phyloP scores from a whole-genome alignment of 2,797 vertebrate species.

The Chaetodon trifasciatus region DNA sequence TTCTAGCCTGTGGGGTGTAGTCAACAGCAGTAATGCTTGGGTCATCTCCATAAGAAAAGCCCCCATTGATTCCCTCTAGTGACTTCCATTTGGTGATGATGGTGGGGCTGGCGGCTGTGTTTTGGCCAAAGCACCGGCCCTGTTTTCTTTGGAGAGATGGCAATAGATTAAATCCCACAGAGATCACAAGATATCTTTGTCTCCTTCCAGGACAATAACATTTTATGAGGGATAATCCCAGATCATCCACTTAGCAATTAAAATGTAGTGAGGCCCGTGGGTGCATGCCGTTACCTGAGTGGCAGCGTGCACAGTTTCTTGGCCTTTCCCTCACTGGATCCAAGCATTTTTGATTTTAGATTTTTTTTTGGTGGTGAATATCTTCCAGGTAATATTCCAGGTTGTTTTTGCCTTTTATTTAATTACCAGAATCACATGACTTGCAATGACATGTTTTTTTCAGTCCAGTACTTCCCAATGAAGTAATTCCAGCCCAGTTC shows the following conservation, averaged over 20 bases:
- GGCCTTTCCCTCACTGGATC: slow-evolving; percentile 28
- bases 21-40: slow-evolving; percentile 72
- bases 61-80: slow-evolving; percentile 76
- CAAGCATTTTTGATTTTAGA: not conserved
- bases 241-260: slow-evolving; percentile 88
- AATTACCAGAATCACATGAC: not conserved
- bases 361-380: not conserved
- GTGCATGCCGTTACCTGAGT: slow-evolving; percentile 63
- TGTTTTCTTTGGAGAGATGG: slow-evolving; percentile 80
- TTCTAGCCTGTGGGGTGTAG: slow-evolving; percentile 66
- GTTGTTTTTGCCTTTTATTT: not conserved
- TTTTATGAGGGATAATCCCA: slow-evolving; percentile 88
- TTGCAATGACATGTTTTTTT: not conserved
- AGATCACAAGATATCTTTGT: slow-evolving; percentile 89
- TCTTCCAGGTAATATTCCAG: no score
- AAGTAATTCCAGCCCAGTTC: not conserved
- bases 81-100: slow-evolving; percentile 83
- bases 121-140: slow-evolving; percentile 81
- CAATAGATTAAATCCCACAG: slow-evolving; percentile 82
- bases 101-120: slow-evolving; percentile 72
- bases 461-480: not conserved
- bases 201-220: slow-evolving; percentile 83
- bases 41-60: slow-evolving; percentile 84
- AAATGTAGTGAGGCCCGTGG: slow-evolving; percentile 75
- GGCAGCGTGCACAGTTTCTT: slow-evolving; percentile 29